Conservation (phyloP, 37 sponge, comb jelly and placozoan species). For the Hexactinellida sp. region DNA sequence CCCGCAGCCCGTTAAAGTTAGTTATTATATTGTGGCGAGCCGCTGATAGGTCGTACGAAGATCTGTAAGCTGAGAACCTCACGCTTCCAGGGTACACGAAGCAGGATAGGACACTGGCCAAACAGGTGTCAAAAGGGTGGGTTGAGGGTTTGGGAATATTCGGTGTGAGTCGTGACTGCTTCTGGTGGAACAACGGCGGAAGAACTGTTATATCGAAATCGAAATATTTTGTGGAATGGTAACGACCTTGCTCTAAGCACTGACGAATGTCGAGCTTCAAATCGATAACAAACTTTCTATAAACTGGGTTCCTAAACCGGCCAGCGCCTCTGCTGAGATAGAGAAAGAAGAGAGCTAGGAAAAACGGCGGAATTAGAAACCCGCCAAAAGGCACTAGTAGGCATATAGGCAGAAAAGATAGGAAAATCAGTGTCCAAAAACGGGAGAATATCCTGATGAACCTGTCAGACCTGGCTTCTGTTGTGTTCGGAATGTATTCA, state of each 20-base stretch:
- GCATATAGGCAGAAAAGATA: not conserved
- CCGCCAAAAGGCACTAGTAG: not conserved
- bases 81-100: conserved; percentile 5
- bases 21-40: not conserved
- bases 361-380: not conserved
- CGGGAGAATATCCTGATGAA: not conserved
- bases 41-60: not conserved
- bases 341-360: not conserved
- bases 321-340: not conserved
- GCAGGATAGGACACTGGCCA: not conserved
- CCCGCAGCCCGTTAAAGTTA: not conserved
- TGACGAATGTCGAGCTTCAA: not conserved
- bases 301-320: not conserved
- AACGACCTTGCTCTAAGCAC: not conserved
- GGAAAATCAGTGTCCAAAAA: not conserved
- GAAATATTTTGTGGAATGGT: not conserved
- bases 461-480: not conserved
- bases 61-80: not conserved
- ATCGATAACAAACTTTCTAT: not conserved
- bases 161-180: not conserved
- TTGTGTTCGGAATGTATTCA: not conserved
- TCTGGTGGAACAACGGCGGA: conserved; percentile 4
- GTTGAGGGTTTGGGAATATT: not conserved
- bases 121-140: not conserved
- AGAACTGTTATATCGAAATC: not conserved